These are phyloP conservation scores for Callipepla californica DNA, from an alignment of 2,113 vertebrate species.

Conservation along the genomic window DNA sequence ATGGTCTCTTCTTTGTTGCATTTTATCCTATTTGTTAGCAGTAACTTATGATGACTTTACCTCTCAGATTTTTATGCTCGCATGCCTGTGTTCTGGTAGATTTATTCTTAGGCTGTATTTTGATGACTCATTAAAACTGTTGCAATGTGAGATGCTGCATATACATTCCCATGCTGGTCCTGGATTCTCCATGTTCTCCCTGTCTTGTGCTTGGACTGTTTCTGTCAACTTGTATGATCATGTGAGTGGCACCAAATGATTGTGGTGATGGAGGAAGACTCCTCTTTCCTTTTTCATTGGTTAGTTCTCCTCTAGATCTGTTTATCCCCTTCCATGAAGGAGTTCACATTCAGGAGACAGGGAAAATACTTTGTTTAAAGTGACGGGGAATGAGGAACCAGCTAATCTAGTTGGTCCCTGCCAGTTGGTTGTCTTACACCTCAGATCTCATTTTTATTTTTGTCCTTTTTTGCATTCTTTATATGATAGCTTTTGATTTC, in stretches of 20 bases:
- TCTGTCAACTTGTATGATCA: rapidly evolving
- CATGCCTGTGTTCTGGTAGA: background rate
- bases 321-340: background rate
- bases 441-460: background rate
- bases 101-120: background rate
- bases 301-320: background rate
- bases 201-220: background rate
- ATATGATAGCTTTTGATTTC: background rate
- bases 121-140: background rate
- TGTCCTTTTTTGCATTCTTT: background rate
- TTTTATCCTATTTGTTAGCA: background rate
- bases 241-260: background rate
- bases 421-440: background rate
- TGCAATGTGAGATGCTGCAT: background rate
- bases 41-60: background rate
- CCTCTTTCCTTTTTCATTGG: background rate
- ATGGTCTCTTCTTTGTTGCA: background rate
- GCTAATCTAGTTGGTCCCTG: background rate
- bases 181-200: background rate
- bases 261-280: background rate
- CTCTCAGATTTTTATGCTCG: background rate
- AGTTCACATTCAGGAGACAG: background rate
- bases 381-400: rapidly evolving
- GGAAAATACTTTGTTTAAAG: background rate
- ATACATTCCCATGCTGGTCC: background rate